These are phyloP conservation scores for Montipora foliosa DNA, from an alignment of 64 coral and sea anemone genomes.

Conservation along the genomic window DNA sequence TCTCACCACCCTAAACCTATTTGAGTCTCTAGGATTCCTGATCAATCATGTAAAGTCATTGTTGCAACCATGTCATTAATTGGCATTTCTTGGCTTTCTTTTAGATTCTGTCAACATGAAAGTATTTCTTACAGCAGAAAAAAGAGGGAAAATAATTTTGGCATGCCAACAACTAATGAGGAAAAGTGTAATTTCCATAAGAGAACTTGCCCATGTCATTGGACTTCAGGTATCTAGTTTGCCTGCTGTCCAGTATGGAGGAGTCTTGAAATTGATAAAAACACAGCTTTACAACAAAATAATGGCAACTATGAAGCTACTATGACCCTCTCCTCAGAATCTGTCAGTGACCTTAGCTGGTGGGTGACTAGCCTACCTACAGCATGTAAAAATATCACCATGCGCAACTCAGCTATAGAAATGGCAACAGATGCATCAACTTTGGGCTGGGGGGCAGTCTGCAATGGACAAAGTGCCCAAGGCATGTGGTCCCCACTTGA, in stretches of 20 bases:
- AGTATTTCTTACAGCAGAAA: constrained; percentile 45
- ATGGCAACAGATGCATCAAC: constrained; percentile 57
- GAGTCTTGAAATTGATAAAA: constrained; percentile 72
- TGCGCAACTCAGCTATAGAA: constrained; percentile 29
- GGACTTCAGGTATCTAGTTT: constrained; percentile 58
- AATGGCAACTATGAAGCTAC: constrained; percentile 47
- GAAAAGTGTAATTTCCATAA: constrained; percentile 24
- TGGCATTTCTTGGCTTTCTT: constrained; percentile 69
- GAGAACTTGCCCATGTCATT: constrained; percentile 52
- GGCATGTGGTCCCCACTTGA: constrained; percentile 25
- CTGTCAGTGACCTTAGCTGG: constrained; percentile 49
- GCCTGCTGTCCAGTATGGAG: constrained; percentile 62
- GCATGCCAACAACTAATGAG: constrained; percentile 35
- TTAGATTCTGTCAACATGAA: constrained; percentile 62
- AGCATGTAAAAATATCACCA: constrained; percentile 47
- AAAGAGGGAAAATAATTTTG: constrained; percentile 56
- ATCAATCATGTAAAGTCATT: constrained; percentile 60
- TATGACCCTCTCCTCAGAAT: constrained; percentile 62
- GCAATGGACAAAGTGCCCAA: background rate
- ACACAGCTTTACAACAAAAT: constrained; percentile 45
- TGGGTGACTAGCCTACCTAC: constrained; percentile 61
- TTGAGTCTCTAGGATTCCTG: constrained; percentile 48
- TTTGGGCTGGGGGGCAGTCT: constrained; percentile 46
- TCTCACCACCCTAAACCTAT: constrained; percentile 6
- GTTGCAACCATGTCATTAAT: constrained; percentile 52